Percentiles rank a stretch among this genome's conserved stretches.
Conservation (phyloP, 2,888 invertebrate genomes). For the Nymphalis urticae region DNA sequence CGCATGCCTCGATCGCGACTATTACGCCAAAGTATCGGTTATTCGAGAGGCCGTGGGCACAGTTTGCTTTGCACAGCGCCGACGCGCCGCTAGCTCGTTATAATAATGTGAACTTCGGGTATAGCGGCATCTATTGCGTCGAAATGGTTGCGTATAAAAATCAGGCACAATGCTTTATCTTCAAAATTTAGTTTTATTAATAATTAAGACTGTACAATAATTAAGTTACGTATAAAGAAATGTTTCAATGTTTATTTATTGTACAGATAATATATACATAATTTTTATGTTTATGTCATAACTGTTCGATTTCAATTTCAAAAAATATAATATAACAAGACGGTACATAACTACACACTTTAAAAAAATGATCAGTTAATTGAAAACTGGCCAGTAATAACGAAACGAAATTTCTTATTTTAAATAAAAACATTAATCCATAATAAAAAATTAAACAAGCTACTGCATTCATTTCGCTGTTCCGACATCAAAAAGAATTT, state of each 20-base stretch:
- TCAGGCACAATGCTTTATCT: background rate
- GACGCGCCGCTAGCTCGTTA: slow-evolving; percentile 76
- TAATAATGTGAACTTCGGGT: slow-evolving; percentile 81
- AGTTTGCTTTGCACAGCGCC: slow-evolving; percentile 74
- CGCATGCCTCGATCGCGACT: slow-evolving; percentile 78
- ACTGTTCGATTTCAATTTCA: too few relatives aligned
- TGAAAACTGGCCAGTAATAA: background rate
- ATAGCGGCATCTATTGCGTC: slow-evolving; percentile 74
- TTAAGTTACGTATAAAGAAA: background rate
- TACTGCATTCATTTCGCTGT: slow-evolving; percentile 58
- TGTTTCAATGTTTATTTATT: too few relatives aligned
- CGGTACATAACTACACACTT: too few relatives aligned
- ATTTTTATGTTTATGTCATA: too few relatives aligned
- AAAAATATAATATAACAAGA: too few relatives aligned
- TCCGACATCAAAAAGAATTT: slow-evolving; percentile 71
- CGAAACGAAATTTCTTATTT: background rate
- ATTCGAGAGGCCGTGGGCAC: slow-evolving; percentile 74
- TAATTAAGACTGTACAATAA: too few relatives aligned
- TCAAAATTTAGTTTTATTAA: background rate
- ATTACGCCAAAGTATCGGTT: slow-evolving; percentile 78
- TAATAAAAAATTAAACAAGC: slow-evolving; percentile 21
- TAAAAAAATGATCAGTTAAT: too few relatives aligned
- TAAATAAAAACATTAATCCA: background rate
- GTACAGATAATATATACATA: too few relatives aligned
- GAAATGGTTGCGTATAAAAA: slow-evolving; percentile 38